Base-by-base conservation (phyloP, 2,888 invertebrate species). In the Phengaris alcon region DNA sequence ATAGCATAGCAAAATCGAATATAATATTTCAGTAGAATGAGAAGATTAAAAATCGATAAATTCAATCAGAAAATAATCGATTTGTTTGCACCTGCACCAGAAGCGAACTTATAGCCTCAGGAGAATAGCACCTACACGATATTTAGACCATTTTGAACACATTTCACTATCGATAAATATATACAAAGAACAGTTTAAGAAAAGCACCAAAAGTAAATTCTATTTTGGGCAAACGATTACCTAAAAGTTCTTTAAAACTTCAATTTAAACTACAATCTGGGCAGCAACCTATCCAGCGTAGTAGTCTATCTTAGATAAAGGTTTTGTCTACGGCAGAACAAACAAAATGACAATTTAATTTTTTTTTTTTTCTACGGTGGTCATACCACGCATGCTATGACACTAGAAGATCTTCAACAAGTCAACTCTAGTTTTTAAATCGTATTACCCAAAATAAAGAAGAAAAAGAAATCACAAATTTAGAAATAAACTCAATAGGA, bases 131-230 rank as follows among this genome's bases (percentile, higher is more conserved):
- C 92, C 91, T 85, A 87, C 86, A 86, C 84, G 83, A 83, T 82
- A 84, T 91, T 91, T 90, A 91, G 90, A 91, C 86, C 90, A 89
- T 86, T 84, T 84, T 91, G 91, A 91, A 91, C 90, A 91, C 92
- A 75, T 75, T 54, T 75, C 57, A 57, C 51, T 55, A 70, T 54
- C 69, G 35, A 75, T 75, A 75, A 69, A 69, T 70, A 70, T 75
- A 22, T 75, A 69, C 70, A 75, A 75, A 69, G 55, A 75, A 75
- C 12, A 70, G 55, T 68, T 48, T 12, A 22, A 68, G 55, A 69
- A 4, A 75, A 75, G 75, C 75, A 75, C 75, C 75, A 69, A 75
- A 68, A 22, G 55, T 13, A 69, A 68, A 46, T 55, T 55, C 46
- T 55, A 68, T 7, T 69, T 55, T 13, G 68, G 64, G 51, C 13